Conservation (phyloP, 2,113 vertebrate species). For the Isurus oxyrinchus region DNA sequence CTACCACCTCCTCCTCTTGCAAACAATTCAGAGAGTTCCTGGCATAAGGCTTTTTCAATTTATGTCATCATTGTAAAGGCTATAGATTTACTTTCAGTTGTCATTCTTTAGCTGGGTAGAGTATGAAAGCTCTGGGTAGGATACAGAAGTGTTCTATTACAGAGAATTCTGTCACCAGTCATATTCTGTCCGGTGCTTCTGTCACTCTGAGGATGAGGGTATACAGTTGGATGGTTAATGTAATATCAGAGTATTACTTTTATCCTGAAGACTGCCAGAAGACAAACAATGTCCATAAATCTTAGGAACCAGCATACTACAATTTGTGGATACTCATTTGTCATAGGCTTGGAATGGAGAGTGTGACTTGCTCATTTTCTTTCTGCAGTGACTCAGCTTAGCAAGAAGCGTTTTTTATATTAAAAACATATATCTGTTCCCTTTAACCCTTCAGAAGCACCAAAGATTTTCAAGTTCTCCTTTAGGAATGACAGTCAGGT, state of each 20-base stretch:
- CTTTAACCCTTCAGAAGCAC: neutral
- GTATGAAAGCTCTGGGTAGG: neutral
- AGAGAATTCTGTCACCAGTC: neutral
- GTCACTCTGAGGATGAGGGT: neutral
- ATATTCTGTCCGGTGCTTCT: neutral
- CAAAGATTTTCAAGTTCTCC: neutral
- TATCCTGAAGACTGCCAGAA: conserved; percentile 18
- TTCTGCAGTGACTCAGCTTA: neutral
- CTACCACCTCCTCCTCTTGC: neutral
- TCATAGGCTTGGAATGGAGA: neutral
- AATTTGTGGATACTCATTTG: conserved; percentile 15
- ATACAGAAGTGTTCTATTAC: neutral
- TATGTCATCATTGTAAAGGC: neutral
- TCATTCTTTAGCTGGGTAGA: neutral
- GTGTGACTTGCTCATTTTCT: neutral
- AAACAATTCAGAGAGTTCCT: neutral
- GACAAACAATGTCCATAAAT: neutral
- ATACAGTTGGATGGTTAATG: conserved; percentile 20
- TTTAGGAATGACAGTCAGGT: neutral
- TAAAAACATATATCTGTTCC: neutral
- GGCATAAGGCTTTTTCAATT: neutral
- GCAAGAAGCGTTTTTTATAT: neutral
- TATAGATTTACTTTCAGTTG: neutral
- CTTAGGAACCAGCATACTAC: neutral
- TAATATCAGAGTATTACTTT: conserved; percentile 21